phyloP scores from a whole-genome alignment of 1,140 invertebrate genomes.

The Aculops lycopersici region DNA sequence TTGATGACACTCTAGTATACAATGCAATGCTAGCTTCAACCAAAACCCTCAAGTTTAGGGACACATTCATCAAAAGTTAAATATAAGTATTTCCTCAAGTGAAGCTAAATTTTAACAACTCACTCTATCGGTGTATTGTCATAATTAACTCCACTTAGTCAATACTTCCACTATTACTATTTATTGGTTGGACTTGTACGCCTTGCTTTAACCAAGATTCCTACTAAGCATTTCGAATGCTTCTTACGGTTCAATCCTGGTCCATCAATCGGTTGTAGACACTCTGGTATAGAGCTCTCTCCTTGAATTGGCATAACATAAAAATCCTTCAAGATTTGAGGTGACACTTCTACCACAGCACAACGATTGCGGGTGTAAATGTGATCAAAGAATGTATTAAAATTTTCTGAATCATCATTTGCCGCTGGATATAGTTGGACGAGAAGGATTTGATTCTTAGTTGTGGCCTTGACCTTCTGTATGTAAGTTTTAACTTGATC shows the following conservation, averaged over 20 bases:
- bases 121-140: no score
- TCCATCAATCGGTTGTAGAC: conserved; percentile 14
- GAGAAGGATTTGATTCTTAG: conserved; percentile 30
- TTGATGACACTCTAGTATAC: conserved; percentile 81
- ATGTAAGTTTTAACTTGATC: conserved; percentile 78
- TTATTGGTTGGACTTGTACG: no score
- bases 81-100: no score
- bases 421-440: conserved; percentile 39
- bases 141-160: no score
- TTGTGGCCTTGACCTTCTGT: conserved; percentile 49
- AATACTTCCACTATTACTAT: no score
- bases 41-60: conserved; percentile 25
- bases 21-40: conserved; percentile 66
- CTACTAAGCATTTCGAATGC: no score
- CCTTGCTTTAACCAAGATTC: no score
- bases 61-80: no score
- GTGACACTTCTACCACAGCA: conserved; percentile 26
- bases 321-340: conserved; percentile 54
- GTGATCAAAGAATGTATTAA: conserved; percentile 60
- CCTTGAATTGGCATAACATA: conserved; percentile 59
- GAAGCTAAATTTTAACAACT: no score
- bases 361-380: conserved; percentile 36
- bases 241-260: neutral
- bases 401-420: conserved; percentile 47
- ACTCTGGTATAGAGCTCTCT: conserved; percentile 32